Base-by-base conservation (phyloP, 1,140 invertebrate genomes). In the Cherax destructor region DNA sequence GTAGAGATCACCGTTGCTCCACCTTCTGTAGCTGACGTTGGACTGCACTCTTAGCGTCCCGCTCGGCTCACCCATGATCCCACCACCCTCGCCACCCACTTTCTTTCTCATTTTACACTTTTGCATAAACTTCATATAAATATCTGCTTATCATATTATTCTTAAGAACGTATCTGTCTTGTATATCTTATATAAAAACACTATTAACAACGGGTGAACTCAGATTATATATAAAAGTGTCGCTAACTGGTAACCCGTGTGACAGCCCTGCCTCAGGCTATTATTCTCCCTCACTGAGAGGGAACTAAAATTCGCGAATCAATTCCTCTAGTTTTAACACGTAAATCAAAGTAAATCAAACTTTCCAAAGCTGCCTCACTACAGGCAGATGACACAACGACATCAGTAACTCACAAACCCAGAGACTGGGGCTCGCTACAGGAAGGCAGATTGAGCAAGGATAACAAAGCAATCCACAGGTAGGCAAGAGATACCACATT, bases 231-330 rank as follows among this genome's bases (percentile, higher is more conserved):
- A 11, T 74, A 21, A 74, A 24, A 74, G 21, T 74, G 30, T 74
- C 3, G 21, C n/a, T 74, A 30, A 30, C n/a, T 30, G 69, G 69
- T 74, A 21, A 74, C 69, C 30, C n/a, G 7, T 11, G 9, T 24
- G 69, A 30, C 24, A 24, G 69, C 24, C 69, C 69, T 74, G 69
- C 69, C 69, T 74, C 69, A 74, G n/a, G n/a, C n/a, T 1, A 74
- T 30, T 74, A 74, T 30, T 74, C 69, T n/a, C 24, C 6, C n/a
- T 9, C 24, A 74, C 30, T 74, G 69, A n/a, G 69, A 30, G 69
- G n/a, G 69, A 74, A 74, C 69, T 74, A 30, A 74, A 30, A 74
- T 74, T 74, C 69, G 69, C 69, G 69, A 74, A 30, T 13, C 13
- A 56, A 10, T 1, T 56, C 52, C 4, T 24, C 24, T 74, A n/a